Evolutionary conservation across 1,140 invertebrate genomes (phyloP), one percentile per base, ranked within the genome.

Genomic region (Paralvinella palmiformis): DNA sequence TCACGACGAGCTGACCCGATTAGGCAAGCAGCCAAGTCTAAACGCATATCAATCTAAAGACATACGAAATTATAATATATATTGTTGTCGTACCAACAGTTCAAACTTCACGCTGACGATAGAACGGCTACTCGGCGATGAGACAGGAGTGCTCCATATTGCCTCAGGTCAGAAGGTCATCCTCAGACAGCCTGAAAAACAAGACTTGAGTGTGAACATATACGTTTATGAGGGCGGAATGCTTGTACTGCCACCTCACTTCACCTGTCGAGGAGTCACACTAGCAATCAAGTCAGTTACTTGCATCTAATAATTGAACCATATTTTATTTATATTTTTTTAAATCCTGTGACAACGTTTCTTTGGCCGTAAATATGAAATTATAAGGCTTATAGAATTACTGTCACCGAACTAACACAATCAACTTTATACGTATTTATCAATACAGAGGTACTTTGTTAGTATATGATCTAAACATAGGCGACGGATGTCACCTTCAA

Each of bases 221-320:
- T 73, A 68, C 50, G 66, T 74, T 6, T 73, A 73, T 33, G 55
- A 73, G 29, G 73, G 73, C 10, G 73, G 71, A 2, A 68, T 56
- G 0, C 63, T 73, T 1, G 62, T 73, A 45, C 66, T 75, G 1
- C 72, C 73, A 1, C 48, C 69, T 0, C 44, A 62, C 24, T 74
- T 74, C 60, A 56, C 64, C 1, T 74, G 72, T 41, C 57, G 66
- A 24, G 62, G 68, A n/a, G 64, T 71, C 41, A 65, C 64, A 41
- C 68, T 74, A 3, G 44, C 63, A 35, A 62, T 74, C 22, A 70
- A 68, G 72, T 74, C 53, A 69, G 72, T 65, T 5, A 32, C 15
- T 45, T 13, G 41, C 55, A 32, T 32, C 10, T 10, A 41, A 41
- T 10, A 10, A 41, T 41, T 41, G n/a, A n/a, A n/a, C n/a, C n/a